These are phyloP conservation scores for Apocheima hispidaria DNA, from an alignment of 2,888 invertebrate species.

Conservation along the genomic window DNA sequence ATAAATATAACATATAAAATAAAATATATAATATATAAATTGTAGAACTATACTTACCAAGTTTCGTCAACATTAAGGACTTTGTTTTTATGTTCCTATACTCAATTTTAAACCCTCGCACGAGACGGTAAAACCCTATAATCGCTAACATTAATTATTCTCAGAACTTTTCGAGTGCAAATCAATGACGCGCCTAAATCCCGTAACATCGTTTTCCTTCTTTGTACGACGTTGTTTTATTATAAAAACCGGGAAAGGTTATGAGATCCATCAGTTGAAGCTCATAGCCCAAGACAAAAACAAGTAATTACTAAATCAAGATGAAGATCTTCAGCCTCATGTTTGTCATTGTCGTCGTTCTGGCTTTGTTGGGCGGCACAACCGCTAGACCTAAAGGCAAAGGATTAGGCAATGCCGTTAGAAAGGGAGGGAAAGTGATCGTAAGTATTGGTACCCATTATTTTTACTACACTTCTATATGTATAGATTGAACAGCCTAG, in stretches of 20 bases:
- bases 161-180: neutral
- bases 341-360: conserved; percentile 48
- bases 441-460: neutral
- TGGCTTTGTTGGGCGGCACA: conserved; percentile 47
- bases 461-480: neutral
- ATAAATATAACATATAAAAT: too few relatives aligned
- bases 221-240: conserved; percentile 20
- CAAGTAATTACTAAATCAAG: neutral
- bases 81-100: neutral
- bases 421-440: conserved; percentile 52
- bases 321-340: conserved; percentile 53
- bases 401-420: conserved; percentile 51
- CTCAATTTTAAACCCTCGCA: neutral
- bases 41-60: neutral
- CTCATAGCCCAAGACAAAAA: neutral
- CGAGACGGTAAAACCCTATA: conserved; percentile 2
- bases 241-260: conserved; percentile 2
- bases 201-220: conserved; percentile 3
- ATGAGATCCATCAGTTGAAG: neutral
- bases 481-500: neutral
- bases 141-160: conserved; percentile 1
- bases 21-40: too few relatives aligned
- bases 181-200: neutral
- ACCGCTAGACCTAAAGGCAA: conserved; percentile 49
- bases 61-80: too few relatives aligned